Conservation (phyloP, 2,113 vertebrate genomes). For the Carassius auratus region DNA sequence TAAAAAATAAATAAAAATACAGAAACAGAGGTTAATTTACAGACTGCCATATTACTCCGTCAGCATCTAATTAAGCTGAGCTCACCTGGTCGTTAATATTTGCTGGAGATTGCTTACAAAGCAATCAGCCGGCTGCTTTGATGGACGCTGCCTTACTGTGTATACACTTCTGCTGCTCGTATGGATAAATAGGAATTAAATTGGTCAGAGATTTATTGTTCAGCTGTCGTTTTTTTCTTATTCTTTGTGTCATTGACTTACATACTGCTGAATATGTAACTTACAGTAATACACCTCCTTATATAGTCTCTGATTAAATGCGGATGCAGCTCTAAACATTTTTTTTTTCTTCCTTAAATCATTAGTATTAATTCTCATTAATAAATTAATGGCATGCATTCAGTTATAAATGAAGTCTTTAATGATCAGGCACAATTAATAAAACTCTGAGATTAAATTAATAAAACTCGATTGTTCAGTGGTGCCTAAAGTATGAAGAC, state of each 20-base stretch:
- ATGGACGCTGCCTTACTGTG: conserved; percentile 24
- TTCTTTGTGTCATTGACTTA: not conserved
- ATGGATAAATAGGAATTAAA: conserved; percentile 12
- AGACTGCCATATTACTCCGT: conserved; percentile 32
- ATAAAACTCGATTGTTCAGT: too few species aligned
- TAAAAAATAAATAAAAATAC: not conserved
- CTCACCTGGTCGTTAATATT: conserved; percentile 49
- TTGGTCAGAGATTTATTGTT: not conserved
- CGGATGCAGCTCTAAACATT: too few species aligned
- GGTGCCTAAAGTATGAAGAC: too few species aligned
- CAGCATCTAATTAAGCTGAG: conserved; percentile 59
- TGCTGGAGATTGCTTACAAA: conserved; percentile 46
- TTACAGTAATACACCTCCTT: too few species aligned
- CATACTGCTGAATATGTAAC: not conserved
- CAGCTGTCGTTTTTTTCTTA: not conserved
- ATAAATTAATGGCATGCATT: too few species aligned
- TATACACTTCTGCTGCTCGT: not conserved
- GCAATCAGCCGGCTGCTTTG: conserved; percentile 38
- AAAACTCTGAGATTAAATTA: too few species aligned
- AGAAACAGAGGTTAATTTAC: conserved; percentile 16
- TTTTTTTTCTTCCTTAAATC: too few species aligned
- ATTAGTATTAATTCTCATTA: too few species aligned
- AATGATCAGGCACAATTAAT: too few species aligned
- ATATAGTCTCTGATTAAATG: too few species aligned
- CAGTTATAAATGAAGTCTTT: too few species aligned